Percentiles rank a stretch among this genome's conserved stretches.
Conservation (phyloP, 37 sponge, comb jelly and placozoan species). For the Oopsacas minuta region DNA sequence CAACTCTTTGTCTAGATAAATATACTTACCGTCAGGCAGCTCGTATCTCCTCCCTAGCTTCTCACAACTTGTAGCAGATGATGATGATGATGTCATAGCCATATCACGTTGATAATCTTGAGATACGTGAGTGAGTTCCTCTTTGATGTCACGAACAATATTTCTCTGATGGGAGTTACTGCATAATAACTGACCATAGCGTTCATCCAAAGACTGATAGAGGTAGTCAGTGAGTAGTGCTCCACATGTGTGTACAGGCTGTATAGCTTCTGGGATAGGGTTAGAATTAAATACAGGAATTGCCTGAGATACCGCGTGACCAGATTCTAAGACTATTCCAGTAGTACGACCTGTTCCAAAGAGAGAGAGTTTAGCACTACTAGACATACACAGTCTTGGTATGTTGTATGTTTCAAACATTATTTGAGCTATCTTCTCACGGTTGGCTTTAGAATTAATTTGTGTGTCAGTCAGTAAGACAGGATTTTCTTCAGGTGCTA, state of each 20-base stretch:
- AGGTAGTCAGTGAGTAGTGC: no score
- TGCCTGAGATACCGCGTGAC: background rate
- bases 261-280: background rate
- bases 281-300: background rate
- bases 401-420: background rate
- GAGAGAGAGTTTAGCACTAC: background rate
- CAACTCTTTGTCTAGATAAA: background rate
- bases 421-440: background rate
- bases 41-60: background rate
- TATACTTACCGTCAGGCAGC: background rate
- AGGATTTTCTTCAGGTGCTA: background rate
- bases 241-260: no score
- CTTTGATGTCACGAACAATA: background rate
- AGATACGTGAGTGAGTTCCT: background rate
- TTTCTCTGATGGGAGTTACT: no score
- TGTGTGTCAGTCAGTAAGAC: background rate
- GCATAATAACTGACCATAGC: no score
- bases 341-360: background rate
- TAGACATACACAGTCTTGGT: background rate
- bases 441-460: background rate
- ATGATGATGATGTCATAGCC: background rate
- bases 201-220: no score
- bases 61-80: no score
- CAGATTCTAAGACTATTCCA: background rate
- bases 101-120: background rate